These are phyloP conservation scores for Campylomormyrus numenius DNA, from an alignment of 2,113 vertebrate genomes.

Conservation along the genomic window DNA sequence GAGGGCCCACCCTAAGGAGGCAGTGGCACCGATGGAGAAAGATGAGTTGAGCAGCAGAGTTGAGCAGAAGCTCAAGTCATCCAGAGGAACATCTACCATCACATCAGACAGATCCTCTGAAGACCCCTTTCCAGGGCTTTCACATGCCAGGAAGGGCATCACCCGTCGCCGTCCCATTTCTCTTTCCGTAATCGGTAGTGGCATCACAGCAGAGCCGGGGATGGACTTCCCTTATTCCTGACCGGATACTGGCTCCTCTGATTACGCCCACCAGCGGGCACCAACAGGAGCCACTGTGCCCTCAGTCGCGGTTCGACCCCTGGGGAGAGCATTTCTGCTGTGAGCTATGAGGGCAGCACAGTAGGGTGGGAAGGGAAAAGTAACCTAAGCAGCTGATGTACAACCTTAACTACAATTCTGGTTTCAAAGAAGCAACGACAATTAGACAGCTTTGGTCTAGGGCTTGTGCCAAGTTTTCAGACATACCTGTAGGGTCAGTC, in stretches of 20 bases:
- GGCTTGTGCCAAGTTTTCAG: background rate
- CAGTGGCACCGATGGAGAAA: background rate
- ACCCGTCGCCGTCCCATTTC: conserved; percentile 6
- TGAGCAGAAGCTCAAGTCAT: conserved; percentile 22
- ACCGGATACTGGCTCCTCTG: background rate
- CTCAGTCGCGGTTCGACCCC: background rate
- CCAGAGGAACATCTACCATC: background rate
- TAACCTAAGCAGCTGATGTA: background rate
- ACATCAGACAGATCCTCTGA: background rate
- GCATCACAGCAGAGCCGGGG: background rate
- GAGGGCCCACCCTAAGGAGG: conserved; percentile 54
- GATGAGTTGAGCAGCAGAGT: background rate
- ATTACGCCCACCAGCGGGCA: background rate
- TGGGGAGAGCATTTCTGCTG: background rate
- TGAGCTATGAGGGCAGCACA: background rate
- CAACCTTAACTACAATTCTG: background rate
- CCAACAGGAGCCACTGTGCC: background rate
- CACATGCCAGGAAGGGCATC: background rate
- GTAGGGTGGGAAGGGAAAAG: background rate
- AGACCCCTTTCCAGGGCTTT: background rate
- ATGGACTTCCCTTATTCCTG: background rate
- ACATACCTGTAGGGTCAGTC: background rate
- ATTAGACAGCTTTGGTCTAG: background rate
- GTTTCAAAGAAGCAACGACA: background rate
- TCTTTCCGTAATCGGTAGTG: background rate